Evolutionary conservation across 2,113 vertebrate genomes (phyloP), one percentile per base, ranked within the genome.

Genomic region (Alces alces): DNA sequence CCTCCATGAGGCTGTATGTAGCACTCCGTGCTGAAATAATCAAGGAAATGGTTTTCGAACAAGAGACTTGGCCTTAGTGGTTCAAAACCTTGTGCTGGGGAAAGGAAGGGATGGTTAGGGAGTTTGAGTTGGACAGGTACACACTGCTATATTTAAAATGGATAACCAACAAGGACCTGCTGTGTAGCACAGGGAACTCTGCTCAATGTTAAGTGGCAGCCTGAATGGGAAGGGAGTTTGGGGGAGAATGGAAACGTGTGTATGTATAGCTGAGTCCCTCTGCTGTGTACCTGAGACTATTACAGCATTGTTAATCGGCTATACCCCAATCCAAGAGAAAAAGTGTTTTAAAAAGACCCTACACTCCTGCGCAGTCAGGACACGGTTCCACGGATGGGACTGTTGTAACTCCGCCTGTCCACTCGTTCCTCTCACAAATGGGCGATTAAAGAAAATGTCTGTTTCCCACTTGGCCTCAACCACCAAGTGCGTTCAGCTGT

Each of bases 401-500:
- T 82, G 4, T 85, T n/a, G 17, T 30, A 33, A 0, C 30, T 36
- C 47, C 13, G 28, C 84, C 86, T 19, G n/a, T 43, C 80, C 28
- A 2, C 45, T n/a, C 16, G 25, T 7, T 78, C 50, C 54, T 78
- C 61, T 88, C 50, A 70, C 57, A 90, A 66, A 79, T 25, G 58
- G 27, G 15, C 11, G 25, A 28, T 60, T 60, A 90, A 73, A 92
- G 55, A 54, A 36, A 52, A 70, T 11, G 21, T 30, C 64, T 64
- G 0, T 76, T 76, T 55, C 21, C 45, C 76, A 21, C 52, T 76
- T 50, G 43, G 25, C 30, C 5, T 28, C 25, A 88, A 54, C 3
- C 11, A 3, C 27, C 0, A 47, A 3, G 10, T 5, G 3, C 36
- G 28, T 61, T 55, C 52, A 55, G 17, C 1, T 3, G 43, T 36